Conservation (phyloP, 2,797 vertebrate species). For the Sebastolobus alascanus region DNA sequence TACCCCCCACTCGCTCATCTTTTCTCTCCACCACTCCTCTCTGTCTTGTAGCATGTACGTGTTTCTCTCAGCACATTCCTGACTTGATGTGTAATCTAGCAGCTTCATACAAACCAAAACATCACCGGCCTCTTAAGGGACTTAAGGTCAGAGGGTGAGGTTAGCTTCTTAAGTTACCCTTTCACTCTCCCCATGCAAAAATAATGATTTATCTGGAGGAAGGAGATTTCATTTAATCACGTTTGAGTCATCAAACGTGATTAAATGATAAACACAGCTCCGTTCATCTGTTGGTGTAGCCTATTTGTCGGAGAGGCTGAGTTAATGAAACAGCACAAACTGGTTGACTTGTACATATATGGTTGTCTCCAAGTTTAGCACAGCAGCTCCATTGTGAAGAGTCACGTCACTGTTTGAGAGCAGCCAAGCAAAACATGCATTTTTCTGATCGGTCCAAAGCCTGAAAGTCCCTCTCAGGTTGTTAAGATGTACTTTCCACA, state of each 20-base stretch:
- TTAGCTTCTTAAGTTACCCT: slow-evolving; percentile 22
- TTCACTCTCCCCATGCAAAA: slow-evolving; percentile 14
- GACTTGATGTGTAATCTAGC: slow-evolving; percentile 68
- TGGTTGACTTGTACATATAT: slow-evolving; percentile 59
- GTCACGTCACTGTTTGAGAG: slow-evolving; percentile 59
- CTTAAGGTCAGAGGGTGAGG: slow-evolving; percentile 17
- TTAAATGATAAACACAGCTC: slow-evolving; percentile 14
- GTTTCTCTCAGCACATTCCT: slow-evolving; percentile 79
- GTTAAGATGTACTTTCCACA: slow-evolving; percentile 53
- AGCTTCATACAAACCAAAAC: slow-evolving; percentile 72
- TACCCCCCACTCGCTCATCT: slow-evolving; percentile 17
- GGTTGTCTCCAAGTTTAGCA: slow-evolving; percentile 65
- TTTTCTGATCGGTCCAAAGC: slow-evolving; percentile 42
- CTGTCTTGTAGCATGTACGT: slow-evolving; percentile 70
- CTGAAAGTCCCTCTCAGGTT: slow-evolving; percentile 33
- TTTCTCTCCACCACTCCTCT: slow-evolving; percentile 31
- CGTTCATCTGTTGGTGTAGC: neutral
- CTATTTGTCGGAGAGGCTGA: slow-evolving; percentile 6
- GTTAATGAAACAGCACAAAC: slow-evolving; percentile 40
- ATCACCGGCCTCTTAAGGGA: slow-evolving; percentile 57
- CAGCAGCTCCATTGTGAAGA: slow-evolving; percentile 63
- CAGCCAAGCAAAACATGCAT: slow-evolving; percentile 61
- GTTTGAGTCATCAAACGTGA: neutral
- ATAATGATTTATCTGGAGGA: slow-evolving; percentile 20
- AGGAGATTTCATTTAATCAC: neutral